Base-by-base conservation (phyloP, 1,140 invertebrate genomes). In the Dendroctonus valens region DNA sequence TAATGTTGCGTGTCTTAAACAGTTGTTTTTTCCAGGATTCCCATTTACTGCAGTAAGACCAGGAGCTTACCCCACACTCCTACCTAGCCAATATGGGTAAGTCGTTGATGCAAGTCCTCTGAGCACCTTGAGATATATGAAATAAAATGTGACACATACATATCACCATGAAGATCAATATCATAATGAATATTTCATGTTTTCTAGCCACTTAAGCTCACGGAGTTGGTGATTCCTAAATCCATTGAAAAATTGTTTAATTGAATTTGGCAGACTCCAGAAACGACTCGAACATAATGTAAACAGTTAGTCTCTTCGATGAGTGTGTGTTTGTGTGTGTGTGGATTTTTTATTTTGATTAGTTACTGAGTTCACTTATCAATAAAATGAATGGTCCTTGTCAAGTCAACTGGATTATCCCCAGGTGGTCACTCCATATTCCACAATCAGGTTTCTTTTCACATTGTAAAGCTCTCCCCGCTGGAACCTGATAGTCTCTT, bases 1-100 rank as follows among this genome's bases (percentile, higher is more conserved):
- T 26, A 26, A 26, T 26, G 26, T 26, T 26, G 26, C 3, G 26
- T 26, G 26, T 26, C 26, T 26, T 26, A 26, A 26, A 26, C 26
- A 26, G 26, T 26, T 26, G 26, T 3, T 26, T 26, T 26, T 84
- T 84, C 51, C 77, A 86, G 85, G 84, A 74, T 87, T 86, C 79
- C 84, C 85, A 71, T 86, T 86, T 74, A 74, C 80, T 60, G 86
- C 86, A 40, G 85, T 89, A 67, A 82, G 87, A 60, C 81, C 88
- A 65, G 87, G 87, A 15, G 58, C 69, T 58, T 89, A 89, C 74
- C 88, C 83, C 52, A 82, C 89, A 41, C 84, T 89, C 42, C 77
- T 90, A 71, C 87, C 85, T 15, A 81, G 87, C 61, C 87, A 88
- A 74, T 89, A 89, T 76, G 87, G 88, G 88, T 90, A 79, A 89